phyloP scores from a whole-genome alignment of 2,797 vertebrate species.

The Myotis daubentonii region DNA sequence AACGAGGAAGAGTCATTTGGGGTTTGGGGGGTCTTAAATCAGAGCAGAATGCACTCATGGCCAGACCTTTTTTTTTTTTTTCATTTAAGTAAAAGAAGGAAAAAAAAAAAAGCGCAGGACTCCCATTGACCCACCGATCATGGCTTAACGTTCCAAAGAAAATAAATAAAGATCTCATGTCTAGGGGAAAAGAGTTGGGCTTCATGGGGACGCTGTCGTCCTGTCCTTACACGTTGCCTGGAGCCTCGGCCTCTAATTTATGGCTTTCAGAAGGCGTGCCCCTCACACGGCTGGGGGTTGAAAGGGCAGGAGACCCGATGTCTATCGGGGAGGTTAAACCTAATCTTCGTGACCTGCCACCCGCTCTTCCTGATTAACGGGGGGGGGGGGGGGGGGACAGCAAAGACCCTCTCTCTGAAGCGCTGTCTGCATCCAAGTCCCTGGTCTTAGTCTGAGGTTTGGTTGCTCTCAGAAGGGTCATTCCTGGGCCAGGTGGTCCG shows the following conservation, averaged over 20 bases:
- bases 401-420: not conserved
- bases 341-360: constrained; percentile 69
- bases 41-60: constrained; percentile 61
- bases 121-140: constrained; percentile 27
- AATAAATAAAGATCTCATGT: constrained; percentile 75
- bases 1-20: constrained; percentile 64
- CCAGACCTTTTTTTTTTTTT: not conserved
- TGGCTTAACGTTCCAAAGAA: constrained; percentile 65
- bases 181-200: constrained; percentile 64
- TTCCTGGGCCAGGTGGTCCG: not conserved
- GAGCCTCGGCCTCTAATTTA: constrained; percentile 73
- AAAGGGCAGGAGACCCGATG: constrained; percentile 44
- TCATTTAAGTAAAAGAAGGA: not conserved
- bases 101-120: constrained; percentile 6
- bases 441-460: constrained; percentile 16
- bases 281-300: constrained; percentile 50
- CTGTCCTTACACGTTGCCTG: constrained; percentile 62
- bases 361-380: constrained; percentile 72
- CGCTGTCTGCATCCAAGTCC: not conserved
- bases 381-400: not conserved
- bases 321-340: constrained; percentile 62
- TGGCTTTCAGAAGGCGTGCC: constrained; percentile 72
- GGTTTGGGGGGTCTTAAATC: constrained; percentile 70
- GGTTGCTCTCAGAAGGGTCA: constrained; percentile 49
- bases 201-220: constrained; percentile 61